Base-by-base conservation (phyloP, 2,888 invertebrate genomes). In the Dyspetes luteomarginatus region DNA sequence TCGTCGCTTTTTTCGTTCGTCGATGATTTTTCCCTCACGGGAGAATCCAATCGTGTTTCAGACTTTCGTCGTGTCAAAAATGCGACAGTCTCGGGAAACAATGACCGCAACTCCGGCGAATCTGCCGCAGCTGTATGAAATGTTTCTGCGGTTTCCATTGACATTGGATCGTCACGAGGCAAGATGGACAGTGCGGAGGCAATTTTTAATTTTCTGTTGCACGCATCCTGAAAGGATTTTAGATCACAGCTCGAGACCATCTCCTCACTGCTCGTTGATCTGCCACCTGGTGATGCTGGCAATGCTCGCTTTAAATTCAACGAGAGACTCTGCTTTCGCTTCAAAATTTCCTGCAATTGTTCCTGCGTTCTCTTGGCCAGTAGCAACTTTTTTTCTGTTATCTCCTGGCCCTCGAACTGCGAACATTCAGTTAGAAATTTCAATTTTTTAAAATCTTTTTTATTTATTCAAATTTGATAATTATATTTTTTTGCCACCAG, bases 61-160 rank as follows among this genome's bases (percentile, higher is more conserved):
- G 77, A 71, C 60, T 56, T 78, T 15, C 77, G 64, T 12, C 78
- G 81, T n/a, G 69, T 55, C 36, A 81, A 48, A 55, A 81, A 81
- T 1, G 81, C 81, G 4, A 65, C 69, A 2, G 78, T 81, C 22
- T 83, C 83, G 7, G 82, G 82, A 84, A 69, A 86, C 82, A 65
- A 80, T 77, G 72, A 86, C 56, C 68, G 88, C 85, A 83, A 83
- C 84, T 88, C 91, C 73, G 90, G 93, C 77, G 86, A 94, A 82
- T 94, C 93, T 0, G 94, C 94, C 4, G 95, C 93, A 0, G 96
- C 96, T 19, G 96, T 96, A 92, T 96, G 96, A 92, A 95, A 97
- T 0, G 96, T 95, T 86, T 95, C 96, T 81, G 94, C 95, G 71
- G 95, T 93, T 19, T 93, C 93, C 15, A 91, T 77, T 2, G 90